Evolutionary conservation across 2,888 invertebrate genomes (phyloP).

Genomic region (Linhomoeus sp.): DNA sequence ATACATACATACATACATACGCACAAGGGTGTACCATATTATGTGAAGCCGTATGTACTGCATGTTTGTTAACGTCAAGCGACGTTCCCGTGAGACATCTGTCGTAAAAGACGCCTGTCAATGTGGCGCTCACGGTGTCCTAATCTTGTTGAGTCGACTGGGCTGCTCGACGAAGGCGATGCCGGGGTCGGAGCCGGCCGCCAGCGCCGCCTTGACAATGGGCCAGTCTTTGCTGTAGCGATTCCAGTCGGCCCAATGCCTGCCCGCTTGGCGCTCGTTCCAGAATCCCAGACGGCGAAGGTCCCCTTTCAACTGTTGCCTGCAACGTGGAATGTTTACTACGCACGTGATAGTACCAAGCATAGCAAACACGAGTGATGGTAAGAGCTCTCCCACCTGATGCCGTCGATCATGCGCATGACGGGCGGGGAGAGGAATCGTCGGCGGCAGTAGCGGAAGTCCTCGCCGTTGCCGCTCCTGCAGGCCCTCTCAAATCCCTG

Average conservation of each 20-base stretch:
- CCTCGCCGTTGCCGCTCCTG: no score
- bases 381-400: conserved; percentile 43
- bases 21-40: no score
- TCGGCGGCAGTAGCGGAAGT: conserved; percentile 44
- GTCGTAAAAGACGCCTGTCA: no score
- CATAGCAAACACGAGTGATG: no score
- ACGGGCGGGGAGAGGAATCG: conserved; percentile 56
- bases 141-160: neutral
- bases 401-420: conserved; percentile 72
- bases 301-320: conserved; percentile 17
- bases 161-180: conserved; percentile 40
- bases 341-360: no score
- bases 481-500: no score
- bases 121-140: neutral
- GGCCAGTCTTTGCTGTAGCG: conserved; percentile 65
- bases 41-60: no score
- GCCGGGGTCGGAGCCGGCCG: conserved; percentile 73
- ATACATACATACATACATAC: no score
- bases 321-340: no score
- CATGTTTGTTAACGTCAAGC: no score
- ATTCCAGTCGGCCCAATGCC: conserved; percentile 38
- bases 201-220: conserved; percentile 67
- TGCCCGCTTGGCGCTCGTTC: conserved; percentile 1
- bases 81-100: no score
- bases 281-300: conserved; percentile 15